Conservation (phyloP, 2,888 invertebrate species). For the Polylopha cassiicola region DNA sequence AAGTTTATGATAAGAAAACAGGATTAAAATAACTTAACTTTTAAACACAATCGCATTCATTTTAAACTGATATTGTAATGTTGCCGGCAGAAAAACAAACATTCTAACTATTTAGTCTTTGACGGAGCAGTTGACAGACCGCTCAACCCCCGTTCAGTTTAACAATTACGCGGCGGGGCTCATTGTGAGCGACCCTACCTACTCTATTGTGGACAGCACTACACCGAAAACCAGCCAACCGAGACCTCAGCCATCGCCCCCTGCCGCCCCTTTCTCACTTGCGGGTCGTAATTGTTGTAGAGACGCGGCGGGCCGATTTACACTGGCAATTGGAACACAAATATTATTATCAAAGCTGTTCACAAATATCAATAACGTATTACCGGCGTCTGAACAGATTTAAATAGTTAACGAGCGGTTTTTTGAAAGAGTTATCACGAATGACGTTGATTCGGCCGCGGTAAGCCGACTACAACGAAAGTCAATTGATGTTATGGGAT, state of each 20-base stretch:
- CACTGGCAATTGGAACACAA: slow-evolving; percentile 58
- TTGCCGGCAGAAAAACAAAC: slow-evolving; percentile 19
- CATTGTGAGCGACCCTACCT: slow-evolving; percentile 71
- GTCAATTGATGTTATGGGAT: slow-evolving; percentile 7
- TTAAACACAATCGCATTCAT: background rate
- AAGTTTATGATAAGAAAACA: too few species aligned
- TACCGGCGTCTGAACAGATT: slow-evolving; percentile 69
- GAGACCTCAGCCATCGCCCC: slow-evolving; percentile 35
- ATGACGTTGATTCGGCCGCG: slow-evolving; percentile 36
- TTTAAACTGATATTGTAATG: slow-evolving; percentile 10
- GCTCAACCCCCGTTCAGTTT: slow-evolving; percentile 73
- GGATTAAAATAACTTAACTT: too few species aligned
- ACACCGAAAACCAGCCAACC: slow-evolving; percentile 41
- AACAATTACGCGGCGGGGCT: slow-evolving; percentile 73
- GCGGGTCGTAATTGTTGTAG: slow-evolving; percentile 24
- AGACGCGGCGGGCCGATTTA: slow-evolving; percentile 43
- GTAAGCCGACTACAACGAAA: slow-evolving; percentile 6
- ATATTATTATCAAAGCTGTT: slow-evolving; percentile 75
- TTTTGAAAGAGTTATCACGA: slow-evolving; percentile 46
- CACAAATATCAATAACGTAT: slow-evolving; percentile 76
- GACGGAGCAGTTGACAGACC: slow-evolving; percentile 70
- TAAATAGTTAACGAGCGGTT: slow-evolving; percentile 66
- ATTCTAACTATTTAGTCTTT: slow-evolving; percentile 51
- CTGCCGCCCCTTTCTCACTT: slow-evolving; percentile 29
- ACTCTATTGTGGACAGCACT: slow-evolving; percentile 70